Evolutionary conservation across 2,888 invertebrate species (phyloP).

Genomic region (Orthosia gothica): DNA sequence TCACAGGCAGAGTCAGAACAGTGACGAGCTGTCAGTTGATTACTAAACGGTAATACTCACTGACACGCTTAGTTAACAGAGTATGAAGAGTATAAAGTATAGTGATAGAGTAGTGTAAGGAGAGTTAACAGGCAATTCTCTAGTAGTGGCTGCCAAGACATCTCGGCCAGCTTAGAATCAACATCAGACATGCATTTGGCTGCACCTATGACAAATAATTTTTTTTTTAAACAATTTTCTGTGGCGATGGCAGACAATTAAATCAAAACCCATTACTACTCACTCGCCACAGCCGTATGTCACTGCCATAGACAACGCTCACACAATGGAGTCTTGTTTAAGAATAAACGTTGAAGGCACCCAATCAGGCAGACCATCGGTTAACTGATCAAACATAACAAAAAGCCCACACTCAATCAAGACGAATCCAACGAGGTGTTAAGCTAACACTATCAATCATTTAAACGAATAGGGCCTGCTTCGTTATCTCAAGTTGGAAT

Average conservation of each 20-base stretch:
- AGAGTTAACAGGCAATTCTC: too few relatives aligned
- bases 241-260: neutral
- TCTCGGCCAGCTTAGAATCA: too few relatives aligned
- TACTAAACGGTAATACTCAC: too few relatives aligned
- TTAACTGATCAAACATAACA: slow-evolving; percentile 90
- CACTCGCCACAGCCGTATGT: slow-evolving; percentile 50
- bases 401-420: slow-evolving; percentile 90
- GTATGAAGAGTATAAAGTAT: too few relatives aligned
- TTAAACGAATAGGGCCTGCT: slow-evolving; percentile 75
- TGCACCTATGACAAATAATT: neutral
- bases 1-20: too few relatives aligned
- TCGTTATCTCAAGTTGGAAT: slow-evolving; percentile 85
- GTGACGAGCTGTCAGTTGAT: too few relatives aligned
- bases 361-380: slow-evolving; percentile 88
- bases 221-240: neutral
- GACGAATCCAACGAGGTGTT: slow-evolving; percentile 88
- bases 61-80: too few relatives aligned
- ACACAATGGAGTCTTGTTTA: slow-evolving; percentile 87
- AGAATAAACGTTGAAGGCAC: slow-evolving; percentile 86
- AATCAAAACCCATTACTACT: slow-evolving; percentile 1
- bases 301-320: slow-evolving; percentile 59
- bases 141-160: too few relatives aligned
- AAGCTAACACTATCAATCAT: slow-evolving; percentile 89
- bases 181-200: too few relatives aligned
- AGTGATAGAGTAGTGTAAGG: too few relatives aligned